phyloP scores from a whole-genome alignment of 2,888 invertebrate species.

The Mamestra brassicae region DNA sequence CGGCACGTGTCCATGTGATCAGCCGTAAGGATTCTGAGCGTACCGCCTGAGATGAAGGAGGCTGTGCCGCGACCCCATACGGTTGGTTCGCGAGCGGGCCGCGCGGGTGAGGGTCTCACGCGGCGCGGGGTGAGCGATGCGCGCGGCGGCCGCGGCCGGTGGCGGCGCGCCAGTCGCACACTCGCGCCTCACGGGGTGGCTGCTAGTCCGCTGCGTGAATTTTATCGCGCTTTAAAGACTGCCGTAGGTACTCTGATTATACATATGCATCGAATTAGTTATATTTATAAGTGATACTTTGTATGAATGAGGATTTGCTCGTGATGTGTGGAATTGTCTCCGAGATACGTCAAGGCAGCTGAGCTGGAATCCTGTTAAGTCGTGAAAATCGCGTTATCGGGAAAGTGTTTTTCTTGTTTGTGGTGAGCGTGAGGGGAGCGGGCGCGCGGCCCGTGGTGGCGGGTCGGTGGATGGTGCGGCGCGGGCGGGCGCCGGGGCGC shows the following conservation, averaged over 20 bases:
- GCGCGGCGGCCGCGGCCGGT: slow-evolving; percentile 72
- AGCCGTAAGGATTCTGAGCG: slow-evolving; percentile 70
- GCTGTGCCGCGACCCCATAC: slow-evolving; percentile 77
- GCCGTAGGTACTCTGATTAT: slow-evolving; percentile 70
- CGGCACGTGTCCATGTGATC: slow-evolving; percentile 83
- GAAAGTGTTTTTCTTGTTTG: slow-evolving; percentile 88
- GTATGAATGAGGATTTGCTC: slow-evolving; percentile 71
- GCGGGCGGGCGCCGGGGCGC: slow-evolving; percentile 89
- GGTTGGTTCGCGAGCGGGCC: slow-evolving; percentile 58
- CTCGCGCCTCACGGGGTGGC: slow-evolving; percentile 81
- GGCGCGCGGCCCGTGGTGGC: slow-evolving; percentile 79
- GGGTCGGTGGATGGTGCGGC: slow-evolving; percentile 88
- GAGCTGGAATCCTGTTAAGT: slow-evolving; percentile 68
- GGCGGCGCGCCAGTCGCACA: slow-evolving; percentile 83
- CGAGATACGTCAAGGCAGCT: slow-evolving; percentile 48
- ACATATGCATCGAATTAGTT: slow-evolving; percentile 70
- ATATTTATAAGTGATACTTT: slow-evolving; percentile 70
- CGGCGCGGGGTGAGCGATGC: slow-evolving; percentile 72
- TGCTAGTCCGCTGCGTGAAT: slow-evolving; percentile 74
- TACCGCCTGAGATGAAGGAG: slow-evolving; percentile 80
- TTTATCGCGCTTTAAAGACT: slow-evolving; percentile 74
- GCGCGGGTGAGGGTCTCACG: slow-evolving; percentile 63
- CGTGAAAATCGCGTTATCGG: slow-evolving; percentile 77
- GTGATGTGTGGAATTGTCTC: slow-evolving; percentile 74
- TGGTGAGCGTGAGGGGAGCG: slow-evolving; percentile 78